A percentile compares a stretch with the other conserved stretches of the same genome.
phyloP scores from a whole-genome alignment of 1,140 invertebrate species.

The Amphibalanus amphitrite region DNA sequence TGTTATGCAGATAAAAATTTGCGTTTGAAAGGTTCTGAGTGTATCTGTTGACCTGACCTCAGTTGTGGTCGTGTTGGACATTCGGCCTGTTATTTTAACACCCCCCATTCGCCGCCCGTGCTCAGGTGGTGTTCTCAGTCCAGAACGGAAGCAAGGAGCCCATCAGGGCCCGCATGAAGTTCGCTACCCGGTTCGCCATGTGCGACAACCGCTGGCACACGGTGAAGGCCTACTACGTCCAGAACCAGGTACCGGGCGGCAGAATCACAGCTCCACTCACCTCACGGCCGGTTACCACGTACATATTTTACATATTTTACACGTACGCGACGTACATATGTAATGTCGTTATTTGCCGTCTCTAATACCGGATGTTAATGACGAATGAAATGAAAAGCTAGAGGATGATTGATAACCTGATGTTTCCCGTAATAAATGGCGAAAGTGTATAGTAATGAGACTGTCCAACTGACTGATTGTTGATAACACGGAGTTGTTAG shows the following conservation, averaged over 20 bases:
- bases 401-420: too few relatives aligned
- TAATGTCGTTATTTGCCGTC: background rate
- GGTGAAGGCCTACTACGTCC: constrained; percentile 51
- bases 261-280: constrained; percentile 6
- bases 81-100: constrained; percentile 11
- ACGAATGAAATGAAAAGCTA: too few relatives aligned
- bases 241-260: constrained; percentile 27
- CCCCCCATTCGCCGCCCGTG: too few relatives aligned
- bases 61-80: background rate
- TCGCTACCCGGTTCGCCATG: constrained; percentile 42
- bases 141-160: constrained; percentile 43
- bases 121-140: constrained; percentile 45
- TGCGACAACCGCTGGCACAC: constrained; percentile 80
- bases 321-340: too few relatives aligned
- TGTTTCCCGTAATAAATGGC: too few relatives aligned
- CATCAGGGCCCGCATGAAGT: constrained; percentile 37
- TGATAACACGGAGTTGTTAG: background rate
- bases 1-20: constrained; percentile 3
- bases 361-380: background rate
- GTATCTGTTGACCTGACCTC: background rate
- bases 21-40: background rate
- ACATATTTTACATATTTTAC: background rate
- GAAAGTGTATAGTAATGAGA: background rate
- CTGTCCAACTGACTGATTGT: background rate
- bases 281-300: constrained; percentile 10